Base-by-base conservation (phyloP, 1,140 invertebrate species). In the Drosophila subpulchrella region DNA sequence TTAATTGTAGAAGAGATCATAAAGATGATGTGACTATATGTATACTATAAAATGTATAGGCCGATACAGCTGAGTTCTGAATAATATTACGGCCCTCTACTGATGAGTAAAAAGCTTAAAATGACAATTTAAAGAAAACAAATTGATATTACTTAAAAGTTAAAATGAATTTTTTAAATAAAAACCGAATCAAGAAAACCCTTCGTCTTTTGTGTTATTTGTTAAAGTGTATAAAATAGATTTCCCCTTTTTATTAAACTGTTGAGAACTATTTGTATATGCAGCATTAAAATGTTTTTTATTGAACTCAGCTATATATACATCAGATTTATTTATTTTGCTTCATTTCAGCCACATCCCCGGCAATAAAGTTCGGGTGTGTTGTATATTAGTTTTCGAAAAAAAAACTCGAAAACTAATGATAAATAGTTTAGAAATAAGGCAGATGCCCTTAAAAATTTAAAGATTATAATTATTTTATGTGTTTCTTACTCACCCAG, bases 1-100 rank as follows among this genome's bases (percentile, higher is more conserved):
- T 89, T 88, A 89, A 88, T 88, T 89, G 82, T 78, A 53, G 60
- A 36, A 44, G 74, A 77, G 51, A 77, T 71, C 74, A 77, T 77
- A 77, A 77, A 77, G 63, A 77, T 56, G 38, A 70, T 76, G 36
- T 7, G 63, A 41, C 32, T 60, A 68, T 42, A 76, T 73, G 41
- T 70, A 72, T 24, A 68, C 38, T n/a, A n/a, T 13, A 4, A 2
- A 1, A 2, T 5, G 10, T 67, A 72, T 39, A 70, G 32, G 50
- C 50, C n/a, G 7, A 36, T 51, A 51, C 50, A 51, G 32, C 50
- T 17, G 50, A 17, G 32, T 8, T 20, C 30, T 20, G 11, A 17
- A 51, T 11, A 51, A 17, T 34, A 51, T 30, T 30, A 2, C 13
- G n/a, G 20, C 1, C 2, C n/a, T 7, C n/a, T n/a, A 15, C 32